These are phyloP conservation scores for Drosophila limbata DNA, from an alignment of 2,888 invertebrate species.

Conservation along the genomic window DNA sequence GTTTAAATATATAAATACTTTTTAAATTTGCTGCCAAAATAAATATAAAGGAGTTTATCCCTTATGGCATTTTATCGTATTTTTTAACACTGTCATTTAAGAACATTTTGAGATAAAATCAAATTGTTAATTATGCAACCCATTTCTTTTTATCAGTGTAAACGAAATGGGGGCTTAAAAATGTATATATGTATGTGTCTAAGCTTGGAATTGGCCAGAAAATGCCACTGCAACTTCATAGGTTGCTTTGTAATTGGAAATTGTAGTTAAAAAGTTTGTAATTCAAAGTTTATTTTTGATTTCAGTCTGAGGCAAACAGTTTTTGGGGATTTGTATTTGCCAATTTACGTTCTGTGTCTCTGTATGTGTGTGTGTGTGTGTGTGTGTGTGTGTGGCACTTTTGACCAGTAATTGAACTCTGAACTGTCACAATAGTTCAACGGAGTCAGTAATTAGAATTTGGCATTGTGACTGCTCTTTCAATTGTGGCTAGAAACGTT, in stretches of 20 bases:
- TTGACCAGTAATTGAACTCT: slow-evolving; percentile 68
- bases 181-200: slow-evolving; percentile 1
- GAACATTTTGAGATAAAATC: too few species aligned
- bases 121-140: not conserved
- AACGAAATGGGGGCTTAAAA: slow-evolving; percentile 10
- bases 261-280: slow-evolving; percentile 74
- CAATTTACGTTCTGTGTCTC: slow-evolving; percentile 24
- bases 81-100: too few species aligned
- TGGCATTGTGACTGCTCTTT: slow-evolving; percentile 42
- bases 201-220: slow-evolving; percentile 21
- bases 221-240: slow-evolving; percentile 33
- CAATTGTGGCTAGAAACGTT: slow-evolving; percentile 28
- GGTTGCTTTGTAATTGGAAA: slow-evolving; percentile 74
- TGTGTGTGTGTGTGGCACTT: slow-evolving; percentile 48
- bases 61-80: too few species aligned
- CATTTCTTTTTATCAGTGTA: not conserved
- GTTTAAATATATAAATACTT: too few species aligned
- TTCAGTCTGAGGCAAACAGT: slow-evolving; percentile 36
- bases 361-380: slow-evolving; percentile 18
- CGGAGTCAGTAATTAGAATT: slow-evolving; percentile 62
- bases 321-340: slow-evolving; percentile 45
- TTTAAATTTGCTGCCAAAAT: too few species aligned
- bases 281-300: slow-evolving; percentile 72
- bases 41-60: too few species aligned
- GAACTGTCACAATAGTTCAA: slow-evolving; percentile 64